These are phyloP conservation scores for Steinernema scapterisci DNA, from an alignment of 2,888 invertebrate species.

Conservation along the genomic window DNA sequence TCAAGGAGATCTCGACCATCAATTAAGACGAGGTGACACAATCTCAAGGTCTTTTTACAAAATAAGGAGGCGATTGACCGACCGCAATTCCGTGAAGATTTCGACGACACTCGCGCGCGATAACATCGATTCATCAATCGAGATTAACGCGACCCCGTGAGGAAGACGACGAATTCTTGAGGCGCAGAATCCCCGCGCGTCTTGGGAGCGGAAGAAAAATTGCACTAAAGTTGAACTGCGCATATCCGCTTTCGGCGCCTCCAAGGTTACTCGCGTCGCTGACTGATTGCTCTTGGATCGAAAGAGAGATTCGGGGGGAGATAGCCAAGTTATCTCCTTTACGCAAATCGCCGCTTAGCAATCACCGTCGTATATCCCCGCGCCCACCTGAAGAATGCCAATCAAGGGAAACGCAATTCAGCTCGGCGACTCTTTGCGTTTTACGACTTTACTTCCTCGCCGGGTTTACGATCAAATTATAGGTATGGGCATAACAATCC, in stretches of 20 bases:
- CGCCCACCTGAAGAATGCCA: too few species aligned
- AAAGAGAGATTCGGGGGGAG: not conserved
- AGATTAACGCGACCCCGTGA: slow-evolving; percentile 7
- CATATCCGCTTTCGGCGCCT: not conserved
- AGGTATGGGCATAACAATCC: not conserved
- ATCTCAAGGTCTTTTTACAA: slow-evolving; percentile 28
- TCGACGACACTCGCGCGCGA: not conserved
- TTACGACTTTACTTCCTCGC: not conserved
- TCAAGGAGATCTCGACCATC: slow-evolving; percentile 12
- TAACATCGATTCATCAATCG: slow-evolving; percentile 22
- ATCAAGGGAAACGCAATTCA: not conserved
- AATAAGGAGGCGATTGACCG: not conserved
- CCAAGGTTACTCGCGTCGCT: slow-evolving; percentile 16
- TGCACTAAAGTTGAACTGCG: not conserved
- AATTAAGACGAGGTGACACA: slow-evolving; percentile 22
- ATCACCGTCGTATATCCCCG: slow-evolving; percentile 10
- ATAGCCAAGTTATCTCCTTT: slow-evolving; percentile 21
- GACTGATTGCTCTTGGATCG: slow-evolving; percentile 18
- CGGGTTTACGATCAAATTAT: slow-evolving; percentile 12
- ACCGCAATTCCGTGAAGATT: slow-evolving; percentile 25
- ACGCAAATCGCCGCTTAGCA: slow-evolving; percentile 12
- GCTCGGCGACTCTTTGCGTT: not conserved
- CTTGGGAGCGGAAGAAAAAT: not conserved
- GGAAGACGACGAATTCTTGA: not conserved
- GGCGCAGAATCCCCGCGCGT: not conserved